Evolutionary conservation across 2,113 vertebrate genomes (phyloP).

Genomic region (Prunella himalayana): DNA sequence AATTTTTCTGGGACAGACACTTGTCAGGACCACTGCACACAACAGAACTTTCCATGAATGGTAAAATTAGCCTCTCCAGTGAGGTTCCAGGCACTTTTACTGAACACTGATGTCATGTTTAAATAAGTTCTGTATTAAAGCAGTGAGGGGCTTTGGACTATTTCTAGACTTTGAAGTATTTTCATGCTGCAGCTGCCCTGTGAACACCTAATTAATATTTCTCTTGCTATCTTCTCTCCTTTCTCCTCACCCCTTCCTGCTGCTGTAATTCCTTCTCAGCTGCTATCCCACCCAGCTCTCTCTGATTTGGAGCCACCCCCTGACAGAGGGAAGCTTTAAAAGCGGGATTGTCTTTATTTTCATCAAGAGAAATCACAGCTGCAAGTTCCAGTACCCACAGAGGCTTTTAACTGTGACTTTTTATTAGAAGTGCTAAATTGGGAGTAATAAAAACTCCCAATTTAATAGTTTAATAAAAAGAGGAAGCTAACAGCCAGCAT

Average conservation of each 20-base stretch:
- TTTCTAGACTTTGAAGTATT: neutral
- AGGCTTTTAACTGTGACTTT: constrained; percentile 47
- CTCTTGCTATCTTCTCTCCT: neutral
- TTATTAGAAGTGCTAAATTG: constrained; percentile 56
- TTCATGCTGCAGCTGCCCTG: neutral
- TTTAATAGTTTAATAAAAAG: constrained; percentile 56
- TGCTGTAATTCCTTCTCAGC: neutral
- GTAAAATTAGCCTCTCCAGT: neutral
- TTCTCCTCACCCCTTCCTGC: neutral
- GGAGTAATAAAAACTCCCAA: constrained; percentile 42
- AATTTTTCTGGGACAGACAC: neutral
- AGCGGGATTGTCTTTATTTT: constrained; percentile 12
- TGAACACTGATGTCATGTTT: neutral
- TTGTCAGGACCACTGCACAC: neutral
- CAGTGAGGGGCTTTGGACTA: neutral
- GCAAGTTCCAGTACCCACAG: constrained; percentile 20
- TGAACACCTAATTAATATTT: neutral
- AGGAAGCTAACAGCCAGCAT: neutral
- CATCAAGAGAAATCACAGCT: constrained; percentile 51
- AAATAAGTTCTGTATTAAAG: neutral
- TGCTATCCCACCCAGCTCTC: neutral
- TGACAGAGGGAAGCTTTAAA: neutral
- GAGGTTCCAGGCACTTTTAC: neutral
- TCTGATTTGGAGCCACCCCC: neutral
- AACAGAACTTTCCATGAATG: neutral